Conservation (phyloP, 2,888 invertebrate species). For the Boloria euphrosyne region DNA sequence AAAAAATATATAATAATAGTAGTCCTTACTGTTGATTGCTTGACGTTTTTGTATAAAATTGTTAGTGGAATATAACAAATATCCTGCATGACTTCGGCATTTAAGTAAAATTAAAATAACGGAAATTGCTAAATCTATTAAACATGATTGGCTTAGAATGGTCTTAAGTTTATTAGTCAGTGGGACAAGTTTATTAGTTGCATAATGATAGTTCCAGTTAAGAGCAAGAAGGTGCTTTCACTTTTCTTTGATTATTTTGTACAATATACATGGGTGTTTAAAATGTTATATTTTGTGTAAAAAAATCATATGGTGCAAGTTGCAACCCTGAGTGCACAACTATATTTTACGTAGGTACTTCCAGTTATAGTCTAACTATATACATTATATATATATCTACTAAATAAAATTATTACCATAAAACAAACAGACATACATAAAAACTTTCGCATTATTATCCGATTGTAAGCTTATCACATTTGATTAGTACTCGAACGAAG, state of each 20-base stretch:
- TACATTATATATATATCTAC: no score
- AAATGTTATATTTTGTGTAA: no score
- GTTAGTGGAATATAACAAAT: background rate
- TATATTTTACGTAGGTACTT: no score
- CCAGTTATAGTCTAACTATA: no score
- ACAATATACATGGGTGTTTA: background rate
- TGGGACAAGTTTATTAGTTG: constrained; percentile 30
- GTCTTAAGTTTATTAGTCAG: constrained; percentile 28
- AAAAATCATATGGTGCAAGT: no score
- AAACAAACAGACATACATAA: no score
- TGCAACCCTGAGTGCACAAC: no score
- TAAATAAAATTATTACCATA: no score
- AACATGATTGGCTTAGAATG: constrained; percentile 36
- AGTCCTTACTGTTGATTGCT: background rate
- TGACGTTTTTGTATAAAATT: background rate
- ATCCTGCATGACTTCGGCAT: background rate
- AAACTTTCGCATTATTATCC: no score
- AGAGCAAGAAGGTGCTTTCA: constrained; percentile 29
- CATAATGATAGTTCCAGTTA: constrained; percentile 25
- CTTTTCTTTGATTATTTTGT: constrained; percentile 11
- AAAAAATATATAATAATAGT: no score
- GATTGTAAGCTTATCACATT: no score
- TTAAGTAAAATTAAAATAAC: constrained; percentile 17
- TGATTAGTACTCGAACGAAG: no score
- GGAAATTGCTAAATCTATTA: constrained; percentile 32